Evolutionary conservation across 2,797 vertebrate species (phyloP).

Genomic region (Gobionotothen gibberifrons): DNA sequence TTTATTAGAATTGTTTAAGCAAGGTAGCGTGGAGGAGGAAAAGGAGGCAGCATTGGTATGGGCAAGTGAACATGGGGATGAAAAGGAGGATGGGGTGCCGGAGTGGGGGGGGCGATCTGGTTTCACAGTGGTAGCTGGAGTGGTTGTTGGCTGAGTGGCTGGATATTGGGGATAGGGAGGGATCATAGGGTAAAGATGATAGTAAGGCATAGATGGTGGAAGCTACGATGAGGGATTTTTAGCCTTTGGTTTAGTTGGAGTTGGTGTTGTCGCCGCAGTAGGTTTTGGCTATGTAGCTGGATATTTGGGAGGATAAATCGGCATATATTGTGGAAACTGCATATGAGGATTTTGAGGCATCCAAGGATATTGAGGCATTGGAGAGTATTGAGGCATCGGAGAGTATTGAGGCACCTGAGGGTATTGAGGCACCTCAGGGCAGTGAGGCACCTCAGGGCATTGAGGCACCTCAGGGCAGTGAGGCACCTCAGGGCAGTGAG

Average conservation of each 20-base stretch:
- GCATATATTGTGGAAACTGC: not conserved
- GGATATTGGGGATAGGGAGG: not conserved
- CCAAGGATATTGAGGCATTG: too few relatives aligned
- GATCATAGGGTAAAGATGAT: not conserved
- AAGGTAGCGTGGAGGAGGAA: not conserved
- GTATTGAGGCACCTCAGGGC: too few relatives aligned
- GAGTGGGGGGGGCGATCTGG: not conserved
- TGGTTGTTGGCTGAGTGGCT: too few relatives aligned
- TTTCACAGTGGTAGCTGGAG: not conserved
- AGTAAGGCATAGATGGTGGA: not conserved
- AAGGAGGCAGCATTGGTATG: not conserved
- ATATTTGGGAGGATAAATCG: not conserved
- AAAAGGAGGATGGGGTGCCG: too few relatives aligned
- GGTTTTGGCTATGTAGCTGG: not conserved
- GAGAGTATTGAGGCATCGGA: too few relatives aligned
- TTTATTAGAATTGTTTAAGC: slow-evolving; percentile 42
- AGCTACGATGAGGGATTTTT: not conserved
- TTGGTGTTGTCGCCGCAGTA: fast-evolving
- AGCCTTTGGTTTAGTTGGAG: not conserved
- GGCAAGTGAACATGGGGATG: too few relatives aligned
- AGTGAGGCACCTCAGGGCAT: too few relatives aligned
- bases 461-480: too few relatives aligned
- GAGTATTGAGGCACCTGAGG: too few relatives aligned
- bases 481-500: too few relatives aligned
- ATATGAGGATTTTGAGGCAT: too few relatives aligned